Conservation (phyloP, 2,797 vertebrate genomes). For the Ataeniobius toweri region DNA sequence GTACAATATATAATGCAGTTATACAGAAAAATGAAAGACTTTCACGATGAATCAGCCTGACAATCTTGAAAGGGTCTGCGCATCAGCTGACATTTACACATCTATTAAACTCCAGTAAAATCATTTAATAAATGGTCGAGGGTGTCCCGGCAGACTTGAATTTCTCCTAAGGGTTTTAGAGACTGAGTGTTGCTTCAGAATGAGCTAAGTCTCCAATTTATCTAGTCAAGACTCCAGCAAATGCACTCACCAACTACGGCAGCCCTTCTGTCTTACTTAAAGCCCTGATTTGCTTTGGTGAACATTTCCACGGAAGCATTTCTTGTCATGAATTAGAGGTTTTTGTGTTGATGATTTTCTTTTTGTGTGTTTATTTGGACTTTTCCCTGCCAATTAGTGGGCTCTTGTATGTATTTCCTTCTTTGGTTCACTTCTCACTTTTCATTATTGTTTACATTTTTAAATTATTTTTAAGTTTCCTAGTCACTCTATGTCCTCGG, state of each 20-base stretch:
- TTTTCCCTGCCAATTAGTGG: too few relatives aligned
- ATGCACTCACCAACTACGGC: conserved; percentile 52
- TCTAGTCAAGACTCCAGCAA: conserved; percentile 60
- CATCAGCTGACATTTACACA: conserved; percentile 73
- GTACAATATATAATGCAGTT: background rate
- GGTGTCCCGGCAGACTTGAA: conserved; percentile 54
- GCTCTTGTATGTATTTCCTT: too few relatives aligned
- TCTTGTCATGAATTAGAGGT: background rate
- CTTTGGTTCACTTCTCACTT: too few relatives aligned
- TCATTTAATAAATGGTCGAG: conserved; percentile 69
- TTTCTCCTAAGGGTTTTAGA: conserved; percentile 60
- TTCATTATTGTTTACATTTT: too few relatives aligned
- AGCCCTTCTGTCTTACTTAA: conserved; percentile 58
- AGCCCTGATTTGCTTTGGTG: conserved; percentile 31
- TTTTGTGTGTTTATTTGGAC: too few relatives aligned
- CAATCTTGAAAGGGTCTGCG: conserved; percentile 69
- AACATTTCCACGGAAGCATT: conserved; percentile 19
- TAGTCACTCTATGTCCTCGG: too few relatives aligned
- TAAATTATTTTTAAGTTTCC: too few relatives aligned
- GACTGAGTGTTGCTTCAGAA: conserved; percentile 67
- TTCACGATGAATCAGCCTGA: conserved; percentile 72
- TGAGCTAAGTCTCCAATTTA: conserved; percentile 63
- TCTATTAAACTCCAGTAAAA: conserved; percentile 66
- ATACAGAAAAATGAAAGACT: conserved; percentile 21
- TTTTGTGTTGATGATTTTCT: too few relatives aligned